Percentiles rank a stretch among this genome's conserved stretches.
Evolutionary conservation across 2,888 invertebrate genomes (phyloP).

Genomic region (Orchesellides sinensis): DNA sequence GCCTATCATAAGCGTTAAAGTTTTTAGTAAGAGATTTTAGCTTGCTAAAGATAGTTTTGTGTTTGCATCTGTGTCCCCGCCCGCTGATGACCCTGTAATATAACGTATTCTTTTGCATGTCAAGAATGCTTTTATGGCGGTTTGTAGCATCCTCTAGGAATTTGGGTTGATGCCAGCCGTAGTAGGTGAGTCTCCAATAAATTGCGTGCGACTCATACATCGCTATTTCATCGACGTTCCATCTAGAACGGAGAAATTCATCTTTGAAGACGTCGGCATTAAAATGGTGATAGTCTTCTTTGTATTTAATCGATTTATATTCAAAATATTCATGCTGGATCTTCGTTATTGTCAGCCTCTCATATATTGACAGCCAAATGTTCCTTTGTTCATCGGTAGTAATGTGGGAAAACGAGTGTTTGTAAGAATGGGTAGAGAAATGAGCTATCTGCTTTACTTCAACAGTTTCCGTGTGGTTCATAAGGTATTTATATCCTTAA

Average conservation of each 20-base stretch:
- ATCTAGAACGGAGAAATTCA: constrained; percentile 20
- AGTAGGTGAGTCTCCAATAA: background rate
- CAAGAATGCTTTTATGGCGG: background rate
- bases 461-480: background rate
- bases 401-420: background rate
- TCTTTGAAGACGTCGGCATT: background rate
- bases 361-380: background rate
- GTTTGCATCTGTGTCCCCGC: background rate
- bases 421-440: background rate
- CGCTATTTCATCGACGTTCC: constrained; percentile 15
- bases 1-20: constrained; percentile 41
- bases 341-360: background rate
- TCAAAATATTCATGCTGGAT: background rate
- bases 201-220: background rate
- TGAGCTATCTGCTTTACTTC: constrained; percentile 1
- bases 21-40: background rate
- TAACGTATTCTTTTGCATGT: background rate
- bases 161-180: background rate
- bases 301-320: background rate
- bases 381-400: background rate
- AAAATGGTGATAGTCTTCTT: background rate
- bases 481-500: background rate
- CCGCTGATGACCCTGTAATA: constrained; percentile 20
- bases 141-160: background rate
- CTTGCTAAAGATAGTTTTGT: background rate